Base-by-base conservation (phyloP, 2,113 vertebrate genomes). In the Otolemur garnettii region DNA sequence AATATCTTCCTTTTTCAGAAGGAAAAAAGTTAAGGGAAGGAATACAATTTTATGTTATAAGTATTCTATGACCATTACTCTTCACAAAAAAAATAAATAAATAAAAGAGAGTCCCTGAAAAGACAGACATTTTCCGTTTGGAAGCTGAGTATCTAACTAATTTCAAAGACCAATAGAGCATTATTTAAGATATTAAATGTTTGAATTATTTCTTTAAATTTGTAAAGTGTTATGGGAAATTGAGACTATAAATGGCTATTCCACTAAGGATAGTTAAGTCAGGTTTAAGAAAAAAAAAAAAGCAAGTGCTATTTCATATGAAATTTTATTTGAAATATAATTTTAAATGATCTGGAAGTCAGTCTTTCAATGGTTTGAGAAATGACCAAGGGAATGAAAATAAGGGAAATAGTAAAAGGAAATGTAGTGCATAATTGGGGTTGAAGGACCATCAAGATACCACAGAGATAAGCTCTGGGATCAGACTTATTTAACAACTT, bases 401-500 rank as follows among this genome's bases (percentile, higher is more conserved):
- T 96, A 94, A 92, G 4, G 60, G 19, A 28, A 87, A 72, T 24
- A 6, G 38, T 42, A 82, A 72, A 96, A 35, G 83, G 71, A 95
- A 82, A 82, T 94, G 53, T 62, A 74, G 50, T 81, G 38, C 12
- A 18, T 96, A 96, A 96, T 83, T 97, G 97, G 77, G 78, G 80
- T 92, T 93, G 96, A 94, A 96, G 72, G 62, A 82, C 42, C 84
- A 88, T 95, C 77, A 35, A 74, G 77, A 90, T 85, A 87, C 50
- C 80, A 94, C 28, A 78, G 83, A 90, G 80, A 81, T 55, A 33
- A 97, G 72, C 75, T 38, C 71, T 74, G 33, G 62, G 66, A 60
- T 95, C 83, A 96, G 50, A 66, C 80, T 96, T 97, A 91, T 82
- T 96, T 96, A 97, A 96, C 60, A 95, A 83, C 71, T 96, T 96